phyloP scores from a whole-genome alignment of 92 coral and sea anemone species.

The Muricea muricata region DNA sequence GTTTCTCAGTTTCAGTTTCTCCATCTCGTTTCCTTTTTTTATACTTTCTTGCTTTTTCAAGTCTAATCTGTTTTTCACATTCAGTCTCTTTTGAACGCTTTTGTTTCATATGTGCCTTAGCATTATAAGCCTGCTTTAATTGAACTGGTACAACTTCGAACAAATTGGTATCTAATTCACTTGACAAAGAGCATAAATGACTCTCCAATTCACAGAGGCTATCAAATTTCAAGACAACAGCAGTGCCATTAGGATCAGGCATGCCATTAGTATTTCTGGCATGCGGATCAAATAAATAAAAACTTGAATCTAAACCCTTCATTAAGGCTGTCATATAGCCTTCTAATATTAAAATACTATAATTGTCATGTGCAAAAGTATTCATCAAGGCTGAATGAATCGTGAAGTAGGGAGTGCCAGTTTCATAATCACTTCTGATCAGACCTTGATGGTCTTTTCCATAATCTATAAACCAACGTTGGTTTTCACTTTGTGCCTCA shows the following conservation, averaged over 20 bases:
- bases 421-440: slow-evolving; percentile 36
- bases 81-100: not conserved
- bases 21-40: not conserved
- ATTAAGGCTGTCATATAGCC: slow-evolving; percentile 65
- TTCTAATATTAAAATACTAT: slow-evolving; percentile 61
- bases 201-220: not conserved
- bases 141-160: not conserved
- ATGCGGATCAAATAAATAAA: slow-evolving; percentile 68
- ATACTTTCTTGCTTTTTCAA: not conserved
- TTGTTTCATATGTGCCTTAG: no score
- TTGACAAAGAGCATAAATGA: not conserved
- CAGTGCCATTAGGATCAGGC: not conserved
- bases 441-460: slow-evolving; percentile 51
- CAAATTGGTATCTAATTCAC: not conserved
- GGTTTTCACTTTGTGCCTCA: slow-evolving; percentile 26
- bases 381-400: slow-evolving; percentile 32
- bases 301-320: slow-evolving; percentile 9
- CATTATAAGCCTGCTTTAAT: not conserved
- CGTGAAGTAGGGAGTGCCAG: slow-evolving; percentile 50
- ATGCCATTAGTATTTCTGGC: slow-evolving; percentile 60
- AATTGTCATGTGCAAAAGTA: not conserved
- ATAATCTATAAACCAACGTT: slow-evolving; percentile 49
- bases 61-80: not conserved
- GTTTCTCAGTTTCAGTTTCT: not conserved
- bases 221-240: not conserved